phyloP scores from a whole-genome alignment of 2,113 vertebrate genomes.

The Takifugu flavidus region DNA sequence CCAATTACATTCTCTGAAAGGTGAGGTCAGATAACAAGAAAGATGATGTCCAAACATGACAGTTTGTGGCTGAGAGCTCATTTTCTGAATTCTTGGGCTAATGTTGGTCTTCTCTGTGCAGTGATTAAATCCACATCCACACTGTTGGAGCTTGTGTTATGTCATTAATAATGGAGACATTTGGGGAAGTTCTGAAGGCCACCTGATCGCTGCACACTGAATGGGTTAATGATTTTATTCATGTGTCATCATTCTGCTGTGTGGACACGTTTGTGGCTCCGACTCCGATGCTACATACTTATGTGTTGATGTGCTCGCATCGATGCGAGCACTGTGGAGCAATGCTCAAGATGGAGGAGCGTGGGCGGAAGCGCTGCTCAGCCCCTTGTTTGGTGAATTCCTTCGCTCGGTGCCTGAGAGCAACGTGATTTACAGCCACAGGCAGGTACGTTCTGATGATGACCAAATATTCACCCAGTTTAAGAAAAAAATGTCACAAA shows the following conservation, averaged over 20 bases:
- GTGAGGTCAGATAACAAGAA: too few species aligned
- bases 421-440: slow-evolving; percentile 41
- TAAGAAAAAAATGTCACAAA: slow-evolving; percentile 3
- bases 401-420: slow-evolving; percentile 23
- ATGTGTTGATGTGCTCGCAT: not conserved
- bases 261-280: slow-evolving; percentile 5
- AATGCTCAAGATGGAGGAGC: slow-evolving; percentile 7
- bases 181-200: too few species aligned
- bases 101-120: too few species aligned
- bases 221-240: not conserved
- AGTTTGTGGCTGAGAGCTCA: too few species aligned
- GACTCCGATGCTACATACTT: not conserved
- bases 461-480: slow-evolving; percentile 17
- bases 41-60: too few species aligned
- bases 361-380: slow-evolving; percentile 25
- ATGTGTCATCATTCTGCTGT: not conserved
- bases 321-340: not conserved
- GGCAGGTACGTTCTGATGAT: slow-evolving; percentile 45
- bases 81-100: too few species aligned
- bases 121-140: too few species aligned
- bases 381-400: slow-evolving; percentile 73
- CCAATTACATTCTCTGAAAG: too few species aligned
- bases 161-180: too few species aligned
- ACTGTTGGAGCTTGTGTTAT: too few species aligned
- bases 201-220: too few species aligned